These are phyloP conservation scores for Xenus cinereus DNA, from an alignment of 2,113 vertebrate species.

Conservation along the genomic window DNA sequence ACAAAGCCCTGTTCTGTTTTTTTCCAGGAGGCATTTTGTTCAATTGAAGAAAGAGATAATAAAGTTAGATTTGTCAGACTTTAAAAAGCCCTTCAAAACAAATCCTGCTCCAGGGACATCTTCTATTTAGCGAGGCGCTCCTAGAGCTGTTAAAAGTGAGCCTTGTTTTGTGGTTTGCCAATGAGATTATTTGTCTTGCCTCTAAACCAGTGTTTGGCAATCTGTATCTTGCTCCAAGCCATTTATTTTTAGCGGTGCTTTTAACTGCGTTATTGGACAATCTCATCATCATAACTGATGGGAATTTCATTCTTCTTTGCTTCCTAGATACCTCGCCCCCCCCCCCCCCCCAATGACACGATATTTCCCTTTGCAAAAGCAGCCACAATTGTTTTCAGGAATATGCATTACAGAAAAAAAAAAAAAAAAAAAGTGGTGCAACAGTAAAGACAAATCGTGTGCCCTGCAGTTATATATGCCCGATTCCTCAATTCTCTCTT, in stretches of 20 bases:
- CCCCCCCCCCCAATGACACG: background rate
- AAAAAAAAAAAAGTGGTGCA: background rate
- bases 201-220: constrained; percentile 7
- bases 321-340: background rate
- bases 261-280: constrained; percentile 43
- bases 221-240: constrained; percentile 35
- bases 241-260: constrained; percentile 23
- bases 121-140: background rate
- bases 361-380: background rate
- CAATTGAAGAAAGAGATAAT: constrained; percentile 20
- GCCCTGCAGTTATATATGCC: background rate
- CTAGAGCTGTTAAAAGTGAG: background rate
- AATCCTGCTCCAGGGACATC: constrained; percentile 38
- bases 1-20: background rate
- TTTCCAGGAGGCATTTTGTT: constrained; percentile 4
- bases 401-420: background rate
- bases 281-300: constrained; percentile 28
- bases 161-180: constrained; percentile 6
- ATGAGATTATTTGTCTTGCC: constrained; percentile 15
- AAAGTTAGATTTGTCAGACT: constrained; percentile 46
- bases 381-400: constrained; percentile 7
- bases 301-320: background rate
- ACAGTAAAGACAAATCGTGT: background rate
- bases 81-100: constrained; percentile 53
- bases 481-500: background rate